phyloP scores from a whole-genome alignment of 2,888 invertebrate genomes.

The Ischnura elegans region DNA sequence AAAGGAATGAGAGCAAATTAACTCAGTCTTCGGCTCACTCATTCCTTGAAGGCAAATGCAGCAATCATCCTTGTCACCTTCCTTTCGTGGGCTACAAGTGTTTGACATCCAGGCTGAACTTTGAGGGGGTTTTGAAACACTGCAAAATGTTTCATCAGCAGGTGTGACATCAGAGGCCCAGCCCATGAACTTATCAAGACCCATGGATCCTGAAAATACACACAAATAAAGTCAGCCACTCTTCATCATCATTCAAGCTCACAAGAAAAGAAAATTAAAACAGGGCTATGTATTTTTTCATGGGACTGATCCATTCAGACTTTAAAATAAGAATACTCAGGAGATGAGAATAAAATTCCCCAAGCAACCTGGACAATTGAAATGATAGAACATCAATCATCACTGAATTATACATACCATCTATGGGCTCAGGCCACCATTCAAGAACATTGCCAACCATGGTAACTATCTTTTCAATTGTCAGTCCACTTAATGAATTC shows the following conservation, averaged over 20 bases:
- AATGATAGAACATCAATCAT: not conserved
- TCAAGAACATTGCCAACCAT: constrained; percentile 37
- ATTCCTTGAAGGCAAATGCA: constrained; percentile 55
- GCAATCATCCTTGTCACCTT: constrained; percentile 32
- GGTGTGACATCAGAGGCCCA: constrained; percentile 21
- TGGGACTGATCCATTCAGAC: no score
- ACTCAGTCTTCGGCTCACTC: constrained; percentile 40
- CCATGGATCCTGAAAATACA: constrained; percentile 20
- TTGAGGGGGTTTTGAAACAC: not conserved
- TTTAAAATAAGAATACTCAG: no score
- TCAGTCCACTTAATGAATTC: constrained; percentile 16
- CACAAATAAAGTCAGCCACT: no score
- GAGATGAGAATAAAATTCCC: no score
- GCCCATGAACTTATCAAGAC: constrained; percentile 46
- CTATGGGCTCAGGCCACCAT: constrained; percentile 47
- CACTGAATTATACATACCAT: not conserved
- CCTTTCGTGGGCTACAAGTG: not conserved
- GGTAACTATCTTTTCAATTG: not conserved
- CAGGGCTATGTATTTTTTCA: no score
- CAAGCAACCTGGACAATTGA: no score
- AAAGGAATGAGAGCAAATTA: constrained; percentile 41
- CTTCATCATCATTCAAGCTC: no score
- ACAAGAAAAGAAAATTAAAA: no score
- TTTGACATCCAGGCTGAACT: not conserved
- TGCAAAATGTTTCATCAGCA: not conserved